A percentile compares a stretch with the other conserved stretches of the same genome.
phyloP scores from a whole-genome alignment of 2,888 invertebrate species.

The Sinotaia quadrata region DNA sequence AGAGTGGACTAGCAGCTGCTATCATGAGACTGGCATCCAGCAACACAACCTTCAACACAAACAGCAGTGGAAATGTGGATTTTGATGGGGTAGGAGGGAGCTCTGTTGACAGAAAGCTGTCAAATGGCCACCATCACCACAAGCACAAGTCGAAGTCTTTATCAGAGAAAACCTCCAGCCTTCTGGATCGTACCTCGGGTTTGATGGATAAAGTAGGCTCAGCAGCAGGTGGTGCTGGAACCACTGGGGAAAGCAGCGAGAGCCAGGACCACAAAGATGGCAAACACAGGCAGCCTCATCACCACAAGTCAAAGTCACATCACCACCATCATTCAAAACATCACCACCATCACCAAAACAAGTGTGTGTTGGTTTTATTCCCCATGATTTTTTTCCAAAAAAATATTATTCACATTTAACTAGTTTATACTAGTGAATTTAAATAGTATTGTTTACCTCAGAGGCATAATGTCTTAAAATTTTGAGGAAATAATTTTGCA shows the following conservation, averaged over 20 bases:
- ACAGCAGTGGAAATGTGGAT: not conserved
- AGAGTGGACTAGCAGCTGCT: slow-evolving; percentile 11
- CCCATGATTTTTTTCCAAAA: too few relatives aligned
- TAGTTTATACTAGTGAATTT: too few relatives aligned
- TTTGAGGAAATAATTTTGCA: too few relatives aligned
- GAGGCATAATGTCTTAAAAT: too few relatives aligned
- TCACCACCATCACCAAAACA: slow-evolving; percentile 32
- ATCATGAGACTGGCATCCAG: slow-evolving; percentile 25
- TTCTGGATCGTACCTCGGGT: slow-evolving; percentile 15
- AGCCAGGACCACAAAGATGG: slow-evolving; percentile 34
- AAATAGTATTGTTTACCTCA: too few relatives aligned
- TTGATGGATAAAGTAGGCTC: slow-evolving; percentile 12
- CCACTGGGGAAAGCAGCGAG: not conserved
- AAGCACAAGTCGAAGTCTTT: slow-evolving; percentile 19
- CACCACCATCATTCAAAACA: slow-evolving; percentile 39
- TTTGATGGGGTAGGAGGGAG: not conserved
- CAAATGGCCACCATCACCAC: slow-evolving; percentile 17
- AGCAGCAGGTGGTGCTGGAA: not conserved
- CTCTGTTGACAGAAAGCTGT: not conserved
- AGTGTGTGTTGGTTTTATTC: too few relatives aligned
- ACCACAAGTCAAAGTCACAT: slow-evolving; percentile 43
- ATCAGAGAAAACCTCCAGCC: slow-evolving; percentile 27
- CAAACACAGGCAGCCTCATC: slow-evolving; percentile 35
- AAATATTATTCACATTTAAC: too few relatives aligned
- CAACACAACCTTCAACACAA: slow-evolving; percentile 13